Evolutionary conservation across 2,113 vertebrate species (phyloP), one percentile per base, ranked within the genome.

Genomic region (Pluvialis apricaria): DNA sequence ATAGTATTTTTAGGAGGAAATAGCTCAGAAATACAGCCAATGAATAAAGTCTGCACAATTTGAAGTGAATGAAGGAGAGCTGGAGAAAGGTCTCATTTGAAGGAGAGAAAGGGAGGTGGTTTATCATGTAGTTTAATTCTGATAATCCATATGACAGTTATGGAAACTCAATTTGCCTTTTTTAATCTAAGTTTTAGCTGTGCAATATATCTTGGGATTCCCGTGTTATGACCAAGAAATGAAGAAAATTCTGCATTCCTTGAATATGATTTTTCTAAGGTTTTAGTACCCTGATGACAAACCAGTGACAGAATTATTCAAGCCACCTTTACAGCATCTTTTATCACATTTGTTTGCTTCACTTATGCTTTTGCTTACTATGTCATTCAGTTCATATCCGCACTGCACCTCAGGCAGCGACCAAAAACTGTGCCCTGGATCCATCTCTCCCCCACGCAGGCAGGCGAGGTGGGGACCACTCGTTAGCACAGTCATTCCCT

Each of bases 371-470:
- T 24, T 85, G 31, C 79, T 88, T 44, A 2, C 52, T 52, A 9
- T 73, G 31, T 62, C 73, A 44, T 17, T 52, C 70, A 70, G 55
- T 51, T 84, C 19, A 0, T 40, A 47, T 29, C 78, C 44, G 36
- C 60, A 38, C 73, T 70, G 72, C 60, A 92, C 38, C 40, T 71
- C 60, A 85, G 65, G 82, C 76, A 93, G 71, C 0, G 5, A 78
- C 51, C 73, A 0, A 0, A 90, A 16, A 24, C 36, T 13, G 21
- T 75, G 75, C 61, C 42, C 70, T 82, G 66, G 28, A 36, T 70
- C 45, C 0, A 0, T 47, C 5, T 34, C 32, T 28, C 14, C 87
- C 9, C 18, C 38, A 18, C 0, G 0, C n/a, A 44, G 57, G 26
- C 16, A 58, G 28, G 38, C 0, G 2, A 76, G 15, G 11, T 44